Conservation (phyloP, 2,797 vertebrate species). For the Trichosurus vulpecula region DNA sequence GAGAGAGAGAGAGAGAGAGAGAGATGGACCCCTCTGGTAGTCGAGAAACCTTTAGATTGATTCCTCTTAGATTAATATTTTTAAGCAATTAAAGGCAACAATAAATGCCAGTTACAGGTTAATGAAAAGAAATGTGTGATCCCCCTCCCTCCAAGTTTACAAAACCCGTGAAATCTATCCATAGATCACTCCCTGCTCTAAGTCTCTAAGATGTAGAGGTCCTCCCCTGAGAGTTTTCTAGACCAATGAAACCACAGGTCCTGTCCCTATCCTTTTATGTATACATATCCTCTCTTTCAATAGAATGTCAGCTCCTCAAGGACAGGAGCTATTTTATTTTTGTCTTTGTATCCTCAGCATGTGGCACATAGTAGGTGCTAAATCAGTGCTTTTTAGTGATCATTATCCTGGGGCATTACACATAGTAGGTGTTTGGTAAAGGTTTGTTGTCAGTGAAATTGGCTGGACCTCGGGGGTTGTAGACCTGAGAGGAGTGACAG, state of each 20-base stretch:
- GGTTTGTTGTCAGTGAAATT: not conserved
- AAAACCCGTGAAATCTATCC: not conserved
- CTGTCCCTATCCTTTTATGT: not conserved
- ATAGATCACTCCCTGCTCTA: not conserved
- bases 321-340: too few species aligned
- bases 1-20: too few species aligned
- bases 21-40: not conserved
- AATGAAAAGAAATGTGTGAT: not conserved
- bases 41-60: not conserved
- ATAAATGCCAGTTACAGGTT: not conserved
- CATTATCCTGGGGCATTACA: not conserved
- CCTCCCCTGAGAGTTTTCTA: not conserved
- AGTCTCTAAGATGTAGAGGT: not conserved
- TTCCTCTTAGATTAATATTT: not conserved
- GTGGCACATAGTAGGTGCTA: not conserved
- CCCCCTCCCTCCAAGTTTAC: not conserved
- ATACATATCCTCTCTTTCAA: not conserved
- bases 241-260: not conserved
- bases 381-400: not conserved
- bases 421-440: not conserved
- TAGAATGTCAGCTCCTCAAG: not conserved
- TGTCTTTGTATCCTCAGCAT: not conserved
- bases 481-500: not conserved
- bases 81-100: not conserved
- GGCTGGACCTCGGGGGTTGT: too few species aligned